A percentile compares a stretch with the other conserved stretches of the same genome.
phyloP scores from a whole-genome alignment of 2,888 invertebrate genomes.

The Drosophila monieri region DNA sequence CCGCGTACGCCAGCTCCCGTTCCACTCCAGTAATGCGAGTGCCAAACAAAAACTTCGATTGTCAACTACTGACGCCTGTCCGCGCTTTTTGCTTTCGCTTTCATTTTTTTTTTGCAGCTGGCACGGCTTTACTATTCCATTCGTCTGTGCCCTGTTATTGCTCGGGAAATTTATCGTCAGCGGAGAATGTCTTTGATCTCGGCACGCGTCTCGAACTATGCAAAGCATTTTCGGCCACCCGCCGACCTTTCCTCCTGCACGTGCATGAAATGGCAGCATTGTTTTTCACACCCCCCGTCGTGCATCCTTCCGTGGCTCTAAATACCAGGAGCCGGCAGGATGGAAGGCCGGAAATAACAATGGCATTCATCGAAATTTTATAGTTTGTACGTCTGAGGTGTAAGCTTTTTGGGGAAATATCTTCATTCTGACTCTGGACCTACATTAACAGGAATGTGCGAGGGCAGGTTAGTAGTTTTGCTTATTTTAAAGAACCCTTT shows the following conservation, averaged over 20 bases:
- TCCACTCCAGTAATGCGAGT: conserved; percentile 46
- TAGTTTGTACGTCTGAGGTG: conserved; percentile 10
- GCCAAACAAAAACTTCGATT: conserved; percentile 57
- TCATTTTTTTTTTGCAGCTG: conserved; percentile 19
- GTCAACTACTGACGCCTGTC: conserved; percentile 47
- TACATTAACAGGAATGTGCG: neutral
- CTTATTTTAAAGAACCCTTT: too few species aligned
- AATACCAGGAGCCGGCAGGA: conserved; percentile 32
- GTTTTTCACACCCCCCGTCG: conserved; percentile 26
- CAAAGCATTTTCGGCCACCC: conserved; percentile 55
- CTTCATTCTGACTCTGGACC: conserved; percentile 7
- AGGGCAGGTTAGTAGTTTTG: neutral
- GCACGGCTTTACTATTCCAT: conserved; percentile 17
- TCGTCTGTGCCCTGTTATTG: conserved; percentile 51
- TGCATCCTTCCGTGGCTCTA: conserved; percentile 34
- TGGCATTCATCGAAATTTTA: conserved; percentile 38
- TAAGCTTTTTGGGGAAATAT: neutral
- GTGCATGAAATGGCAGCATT: conserved; percentile 63
- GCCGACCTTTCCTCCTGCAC: conserved; percentile 51
- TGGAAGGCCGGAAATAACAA: conserved; percentile 14
- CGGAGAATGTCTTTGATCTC: conserved; percentile 64
- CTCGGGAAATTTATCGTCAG: conserved; percentile 67
- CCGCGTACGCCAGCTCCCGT: conserved; percentile 28
- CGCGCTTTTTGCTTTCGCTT: neutral
- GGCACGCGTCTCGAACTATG: conserved; percentile 50